phyloP scores from a whole-genome alignment of 2,113 vertebrate genomes.

The Eurystomus gularis region DNA sequence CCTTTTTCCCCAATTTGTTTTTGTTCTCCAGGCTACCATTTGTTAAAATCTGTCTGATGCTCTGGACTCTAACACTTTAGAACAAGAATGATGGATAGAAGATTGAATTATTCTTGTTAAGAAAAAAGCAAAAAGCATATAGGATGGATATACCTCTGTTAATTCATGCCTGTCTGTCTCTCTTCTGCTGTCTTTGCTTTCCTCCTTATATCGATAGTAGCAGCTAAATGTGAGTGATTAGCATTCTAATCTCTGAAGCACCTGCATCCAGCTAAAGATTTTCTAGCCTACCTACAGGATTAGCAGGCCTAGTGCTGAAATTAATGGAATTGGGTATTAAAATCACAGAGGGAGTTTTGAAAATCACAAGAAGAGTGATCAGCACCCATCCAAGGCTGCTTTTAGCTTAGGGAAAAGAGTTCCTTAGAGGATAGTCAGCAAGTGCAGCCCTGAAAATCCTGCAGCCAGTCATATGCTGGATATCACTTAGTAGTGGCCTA shows the following conservation, averaged over 20 bases:
- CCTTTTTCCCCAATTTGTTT: rapidly evolving
- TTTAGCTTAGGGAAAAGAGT: background rate
- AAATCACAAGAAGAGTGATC: background rate
- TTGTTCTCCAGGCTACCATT: background rate
- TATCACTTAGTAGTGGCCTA: background rate
- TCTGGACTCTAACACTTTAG: background rate
- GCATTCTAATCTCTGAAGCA: background rate
- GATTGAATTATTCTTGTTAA: background rate
- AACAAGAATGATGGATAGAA: background rate
- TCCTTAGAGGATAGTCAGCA: background rate
- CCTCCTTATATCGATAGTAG: background rate
- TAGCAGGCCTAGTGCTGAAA: background rate
- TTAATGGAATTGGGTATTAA: conserved; percentile 25
- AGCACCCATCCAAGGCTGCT: background rate
- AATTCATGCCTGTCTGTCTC: background rate
- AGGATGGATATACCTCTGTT: background rate
- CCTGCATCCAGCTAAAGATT: background rate
- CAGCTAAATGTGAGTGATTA: background rate
- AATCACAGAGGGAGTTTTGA: conserved; percentile 5
- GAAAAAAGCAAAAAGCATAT: background rate
- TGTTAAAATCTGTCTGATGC: background rate
- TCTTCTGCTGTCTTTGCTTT: background rate
- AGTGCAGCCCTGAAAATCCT: background rate
- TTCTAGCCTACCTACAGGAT: conserved; percentile 1
- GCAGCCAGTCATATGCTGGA: background rate